Base-by-base conservation (phyloP, 2,113 vertebrate species). In the Galemys pyrenaicus region DNA sequence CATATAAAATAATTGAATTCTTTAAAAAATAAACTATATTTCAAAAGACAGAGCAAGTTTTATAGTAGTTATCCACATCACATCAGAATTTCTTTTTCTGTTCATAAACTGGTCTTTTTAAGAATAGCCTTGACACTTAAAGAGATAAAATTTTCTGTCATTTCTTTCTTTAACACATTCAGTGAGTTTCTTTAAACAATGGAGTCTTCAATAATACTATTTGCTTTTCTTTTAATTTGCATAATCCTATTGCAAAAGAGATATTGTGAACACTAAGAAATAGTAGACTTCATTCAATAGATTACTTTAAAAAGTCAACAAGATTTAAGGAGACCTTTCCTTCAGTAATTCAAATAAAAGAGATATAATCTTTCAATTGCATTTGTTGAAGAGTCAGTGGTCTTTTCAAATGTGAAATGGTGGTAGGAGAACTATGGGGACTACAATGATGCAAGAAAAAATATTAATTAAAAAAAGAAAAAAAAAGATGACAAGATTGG, bases 211-310 rank as follows among this genome's bases (percentile, higher is more conserved):
- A 22, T 89, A 87, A 74, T 32, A 82, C 2, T 92, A 68, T 95
- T 94, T 75, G 35, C 58, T 89, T 85, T 84, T 83, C 51, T 89
- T 87, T 79, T 20, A 32, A 44, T 87, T 90, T 93, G 32, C 67
- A 94, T 92, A 89, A 93, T 64, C 54, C 60, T 80, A 51, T 79
- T 82, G 75, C 64, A 90, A 81, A 95, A 89, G 67, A 88, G 81
- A 84, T 89, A 64, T 4, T 87, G 79, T 77, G 89, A 91, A 92
- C 20, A 49, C 0, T 56, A n/a, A 67, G 51, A 81, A 39, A 22
- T 83, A 54, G 30, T 15, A 56, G 82, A 44, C 30, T 88, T 93
- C 16, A 35, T 37, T 95, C 77, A 60, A 19, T 41, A 88, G 26
- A 68, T 64, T 13, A 58, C n/a, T 91, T 83, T 32, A 87, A 87